Evolutionary conservation across 2,113 vertebrate species (phyloP).

Genomic region (Manacus vitellinus): DNA sequence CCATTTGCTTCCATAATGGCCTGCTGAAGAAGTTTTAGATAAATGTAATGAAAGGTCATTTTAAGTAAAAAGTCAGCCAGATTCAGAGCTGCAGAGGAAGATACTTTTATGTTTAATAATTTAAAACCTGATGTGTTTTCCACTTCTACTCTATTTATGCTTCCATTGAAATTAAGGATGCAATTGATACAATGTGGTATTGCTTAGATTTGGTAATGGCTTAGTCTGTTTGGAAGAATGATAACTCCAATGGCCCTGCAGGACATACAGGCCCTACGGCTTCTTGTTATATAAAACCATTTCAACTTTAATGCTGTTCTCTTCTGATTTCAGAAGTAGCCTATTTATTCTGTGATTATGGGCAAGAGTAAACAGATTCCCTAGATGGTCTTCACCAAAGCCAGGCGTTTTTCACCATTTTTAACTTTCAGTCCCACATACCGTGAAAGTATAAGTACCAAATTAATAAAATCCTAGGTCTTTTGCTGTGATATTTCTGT

Average conservation of each 20-base stretch:
- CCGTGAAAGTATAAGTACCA: neutral
- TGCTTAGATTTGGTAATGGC: neutral
- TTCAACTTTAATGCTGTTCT: neutral
- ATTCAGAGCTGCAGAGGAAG: neutral
- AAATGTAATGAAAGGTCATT: neutral
- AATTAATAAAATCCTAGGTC: neutral
- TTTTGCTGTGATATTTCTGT: neutral
- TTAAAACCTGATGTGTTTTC: neutral
- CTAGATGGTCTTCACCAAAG: neutral
- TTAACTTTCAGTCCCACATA: neutral
- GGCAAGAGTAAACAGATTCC: neutral
- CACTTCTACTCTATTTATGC: neutral
- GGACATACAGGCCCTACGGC: neutral
- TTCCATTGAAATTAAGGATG: neutral
- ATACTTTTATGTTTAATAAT: neutral
- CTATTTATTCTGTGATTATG: neutral
- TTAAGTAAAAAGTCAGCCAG: neutral
- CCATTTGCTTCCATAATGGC: neutral
- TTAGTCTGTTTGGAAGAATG: neutral
- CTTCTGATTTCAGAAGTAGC: neutral
- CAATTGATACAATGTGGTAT: neutral
- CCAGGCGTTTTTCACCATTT: neutral
- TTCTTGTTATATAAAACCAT: neutral
- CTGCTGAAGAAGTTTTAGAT: neutral
- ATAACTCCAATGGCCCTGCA: neutral